Percentiles rank a stretch among this genome's conserved stretches.
phyloP scores from a whole-genome alignment of 1,140 invertebrate species.

The Sitophilus oryzae region DNA sequence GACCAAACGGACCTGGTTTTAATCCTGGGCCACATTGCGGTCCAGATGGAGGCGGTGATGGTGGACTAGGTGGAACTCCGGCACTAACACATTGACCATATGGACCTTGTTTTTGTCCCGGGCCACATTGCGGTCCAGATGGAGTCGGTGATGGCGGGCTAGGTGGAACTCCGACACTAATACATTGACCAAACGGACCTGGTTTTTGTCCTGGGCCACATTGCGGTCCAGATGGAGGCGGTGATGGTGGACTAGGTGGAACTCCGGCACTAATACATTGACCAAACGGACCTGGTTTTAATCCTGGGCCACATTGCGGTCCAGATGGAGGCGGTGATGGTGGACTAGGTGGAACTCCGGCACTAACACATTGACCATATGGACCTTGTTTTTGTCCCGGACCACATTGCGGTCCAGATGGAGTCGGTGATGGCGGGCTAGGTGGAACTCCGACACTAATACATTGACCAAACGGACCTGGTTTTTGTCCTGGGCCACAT shows the following conservation, averaged over 20 bases:
- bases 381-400: not conserved
- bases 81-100: not conserved
- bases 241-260: not conserved
- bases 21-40: not conserved
- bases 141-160: not conserved
- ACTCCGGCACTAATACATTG: not conserved
- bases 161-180: not conserved
- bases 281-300: not conserved
- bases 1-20: not conserved
- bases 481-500: not conserved
- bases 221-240: not conserved
- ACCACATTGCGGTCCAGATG: not conserved
- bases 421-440: not conserved
- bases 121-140: not conserved
- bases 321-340: not conserved
- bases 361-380: not conserved
- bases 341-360: not conserved
- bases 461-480: not conserved
- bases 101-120: not conserved
- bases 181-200: not conserved
- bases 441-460: not conserved
- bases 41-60: not conserved
- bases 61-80: not conserved
- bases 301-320: not conserved
- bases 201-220: not conserved